These are phyloP conservation scores for Recurvirostra avosetta DNA, from an alignment of 2,113 vertebrate species.

Conservation along the genomic window DNA sequence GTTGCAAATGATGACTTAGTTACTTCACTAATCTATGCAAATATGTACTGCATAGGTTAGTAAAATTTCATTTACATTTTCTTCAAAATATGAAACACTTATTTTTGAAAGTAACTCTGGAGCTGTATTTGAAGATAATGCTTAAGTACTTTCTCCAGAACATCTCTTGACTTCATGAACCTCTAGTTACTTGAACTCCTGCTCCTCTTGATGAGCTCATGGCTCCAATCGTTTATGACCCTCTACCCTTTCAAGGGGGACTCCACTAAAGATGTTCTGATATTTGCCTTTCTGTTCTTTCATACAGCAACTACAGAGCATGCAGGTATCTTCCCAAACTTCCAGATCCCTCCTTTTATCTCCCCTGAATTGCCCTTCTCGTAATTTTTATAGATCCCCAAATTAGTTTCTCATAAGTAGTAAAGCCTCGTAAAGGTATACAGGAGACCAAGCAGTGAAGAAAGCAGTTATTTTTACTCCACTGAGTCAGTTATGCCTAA, in stretches of 20 bases:
- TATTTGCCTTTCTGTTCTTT: neutral
- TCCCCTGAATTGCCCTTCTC: neutral
- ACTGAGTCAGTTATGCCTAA: neutral
- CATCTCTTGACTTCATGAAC: neutral
- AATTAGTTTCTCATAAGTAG: neutral
- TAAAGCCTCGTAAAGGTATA: neutral
- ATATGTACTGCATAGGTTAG: neutral
- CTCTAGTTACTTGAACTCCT: neutral
- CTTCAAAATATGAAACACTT: neutral
- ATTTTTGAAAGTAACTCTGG: neutral
- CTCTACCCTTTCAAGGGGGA: accelerated
- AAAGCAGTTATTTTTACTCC: neutral
- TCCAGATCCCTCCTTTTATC: neutral
- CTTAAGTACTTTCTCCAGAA: neutral
- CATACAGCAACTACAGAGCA: neutral
- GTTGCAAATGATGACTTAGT: neutral
- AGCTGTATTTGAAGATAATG: neutral
- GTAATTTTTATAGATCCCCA: neutral
- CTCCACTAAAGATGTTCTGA: neutral
- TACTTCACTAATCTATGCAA: neutral
- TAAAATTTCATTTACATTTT: neutral
- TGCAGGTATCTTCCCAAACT: neutral
- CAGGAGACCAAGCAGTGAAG: neutral
- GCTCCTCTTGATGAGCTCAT: neutral
- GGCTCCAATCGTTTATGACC: neutral